Conservation (phyloP, 1,140 invertebrate genomes). For the Bombyx mandarina region DNA sequence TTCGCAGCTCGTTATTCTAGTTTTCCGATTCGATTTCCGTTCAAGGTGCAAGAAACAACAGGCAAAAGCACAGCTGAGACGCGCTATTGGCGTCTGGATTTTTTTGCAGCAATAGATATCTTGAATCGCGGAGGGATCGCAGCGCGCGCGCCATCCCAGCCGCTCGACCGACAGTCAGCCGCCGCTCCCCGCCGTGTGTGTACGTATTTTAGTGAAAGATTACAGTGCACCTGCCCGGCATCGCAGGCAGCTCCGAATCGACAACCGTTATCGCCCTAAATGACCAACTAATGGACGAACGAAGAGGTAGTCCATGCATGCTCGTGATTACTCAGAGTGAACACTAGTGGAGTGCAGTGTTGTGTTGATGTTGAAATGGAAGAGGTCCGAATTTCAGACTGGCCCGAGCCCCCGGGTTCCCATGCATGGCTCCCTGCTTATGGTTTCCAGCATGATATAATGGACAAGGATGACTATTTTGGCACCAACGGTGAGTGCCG, state of each 20-base stretch:
- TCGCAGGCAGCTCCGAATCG: slow-evolving; percentile 20
- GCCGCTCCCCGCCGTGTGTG: slow-evolving; percentile 42
- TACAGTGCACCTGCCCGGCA: slow-evolving; percentile 9
- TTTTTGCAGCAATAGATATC: slow-evolving; percentile 35
- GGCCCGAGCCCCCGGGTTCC: slow-evolving; percentile 74
- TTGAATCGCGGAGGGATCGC: slow-evolving; percentile 32
- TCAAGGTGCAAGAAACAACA: slow-evolving; percentile 22
- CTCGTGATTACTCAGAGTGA: slow-evolving; percentile 50
- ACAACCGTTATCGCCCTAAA: slow-evolving; percentile 63
- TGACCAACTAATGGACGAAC: slow-evolving; percentile 63
- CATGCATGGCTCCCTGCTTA: slow-evolving; percentile 78
- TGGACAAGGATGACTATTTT: slow-evolving; percentile 74
- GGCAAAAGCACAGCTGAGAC: slow-evolving; percentile 21
- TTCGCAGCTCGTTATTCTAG: slow-evolving; percentile 33
- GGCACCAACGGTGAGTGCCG: slow-evolving; percentile 71
- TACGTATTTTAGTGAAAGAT: slow-evolving; percentile 17
- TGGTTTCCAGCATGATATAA: slow-evolving; percentile 74
- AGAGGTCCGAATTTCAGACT: slow-evolving; percentile 75
- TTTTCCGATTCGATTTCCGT: slow-evolving; percentile 29
- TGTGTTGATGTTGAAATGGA: slow-evolving; percentile 69
- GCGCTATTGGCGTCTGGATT: slow-evolving; percentile 16
- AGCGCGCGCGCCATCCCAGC: slow-evolving; percentile 36
- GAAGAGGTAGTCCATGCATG: slow-evolving; percentile 64
- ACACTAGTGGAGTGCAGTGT: slow-evolving; percentile 59
- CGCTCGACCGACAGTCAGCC: slow-evolving; percentile 33